Conservation (phyloP, 2,797 vertebrate genomes). For the Enteromius mattozi region DNA sequence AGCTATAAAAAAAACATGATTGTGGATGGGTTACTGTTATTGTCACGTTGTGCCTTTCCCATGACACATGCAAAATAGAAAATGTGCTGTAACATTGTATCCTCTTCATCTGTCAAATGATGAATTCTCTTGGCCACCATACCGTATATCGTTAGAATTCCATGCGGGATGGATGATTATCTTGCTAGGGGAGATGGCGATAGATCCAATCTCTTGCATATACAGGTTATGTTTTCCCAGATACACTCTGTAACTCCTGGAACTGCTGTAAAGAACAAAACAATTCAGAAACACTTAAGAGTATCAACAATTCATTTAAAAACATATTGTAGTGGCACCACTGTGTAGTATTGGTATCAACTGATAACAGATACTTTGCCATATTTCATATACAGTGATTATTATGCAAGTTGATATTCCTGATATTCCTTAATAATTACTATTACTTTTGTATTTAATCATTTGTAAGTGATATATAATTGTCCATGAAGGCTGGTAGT, state of each 20-base stretch:
- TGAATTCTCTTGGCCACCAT: slow-evolving; percentile 26
- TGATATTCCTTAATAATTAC: too few species aligned
- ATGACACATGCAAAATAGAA: too few species aligned
- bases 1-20: neutral
- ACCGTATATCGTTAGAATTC: slow-evolving; percentile 77
- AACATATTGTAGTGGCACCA: neutral
- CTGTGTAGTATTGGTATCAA: neutral
- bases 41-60: neutral
- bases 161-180: slow-evolving; percentile 81
- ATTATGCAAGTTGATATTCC: too few species aligned
- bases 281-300: neutral
- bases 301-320: neutral
- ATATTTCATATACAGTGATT: neutral
- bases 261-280: slow-evolving; percentile 62
- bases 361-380: neutral
- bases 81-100: too few species aligned
- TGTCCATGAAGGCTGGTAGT: too few species aligned
- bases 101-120: too few species aligned
- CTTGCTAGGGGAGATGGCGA: slow-evolving; percentile 68
- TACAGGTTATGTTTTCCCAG: slow-evolving; percentile 83
- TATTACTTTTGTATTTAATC: too few species aligned
- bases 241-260: slow-evolving; percentile 75
- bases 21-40: neutral
- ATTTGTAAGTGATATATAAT: too few species aligned
- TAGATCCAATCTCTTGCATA: slow-evolving; percentile 66